Conservation (phyloP, 2,797 vertebrate species). For the Aldrovandia affinis region DNA sequence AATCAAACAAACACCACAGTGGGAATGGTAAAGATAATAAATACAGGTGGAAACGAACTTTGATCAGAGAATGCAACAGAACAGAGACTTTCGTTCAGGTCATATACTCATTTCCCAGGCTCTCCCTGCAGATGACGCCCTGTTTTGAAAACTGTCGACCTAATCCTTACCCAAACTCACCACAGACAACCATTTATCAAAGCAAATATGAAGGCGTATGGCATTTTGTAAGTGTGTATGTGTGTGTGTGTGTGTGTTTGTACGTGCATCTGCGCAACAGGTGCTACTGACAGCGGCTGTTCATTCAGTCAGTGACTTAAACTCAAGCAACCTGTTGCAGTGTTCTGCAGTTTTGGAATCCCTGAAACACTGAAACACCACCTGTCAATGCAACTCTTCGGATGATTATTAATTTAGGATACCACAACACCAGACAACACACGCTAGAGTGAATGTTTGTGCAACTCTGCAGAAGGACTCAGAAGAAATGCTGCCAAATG, state of each 20-base stretch:
- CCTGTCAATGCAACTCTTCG: not conserved
- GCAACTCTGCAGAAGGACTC: not conserved
- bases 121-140: not conserved
- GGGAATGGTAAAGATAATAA: constrained; percentile 62
- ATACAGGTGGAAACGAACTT: constrained; percentile 60
- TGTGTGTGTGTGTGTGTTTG: too few species aligned
- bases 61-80: constrained; percentile 51
- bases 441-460: not conserved
- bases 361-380: not conserved
- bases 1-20: constrained; percentile 66
- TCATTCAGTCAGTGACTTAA: not conserved
- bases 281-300: not conserved
- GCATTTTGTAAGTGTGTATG: not conserved
- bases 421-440: not conserved
- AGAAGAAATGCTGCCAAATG: not conserved
- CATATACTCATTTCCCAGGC: not conserved
- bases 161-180: not conserved
- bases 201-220: not conserved
- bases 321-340: not conserved
- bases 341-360: not conserved
- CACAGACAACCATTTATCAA: not conserved
- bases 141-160: not conserved
- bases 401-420: not conserved
- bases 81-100: constrained; percentile 14
- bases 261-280: not conserved